Evolutionary conservation across 2,888 invertebrate genomes (phyloP).

Genomic region (Morpho helenor): DNA sequence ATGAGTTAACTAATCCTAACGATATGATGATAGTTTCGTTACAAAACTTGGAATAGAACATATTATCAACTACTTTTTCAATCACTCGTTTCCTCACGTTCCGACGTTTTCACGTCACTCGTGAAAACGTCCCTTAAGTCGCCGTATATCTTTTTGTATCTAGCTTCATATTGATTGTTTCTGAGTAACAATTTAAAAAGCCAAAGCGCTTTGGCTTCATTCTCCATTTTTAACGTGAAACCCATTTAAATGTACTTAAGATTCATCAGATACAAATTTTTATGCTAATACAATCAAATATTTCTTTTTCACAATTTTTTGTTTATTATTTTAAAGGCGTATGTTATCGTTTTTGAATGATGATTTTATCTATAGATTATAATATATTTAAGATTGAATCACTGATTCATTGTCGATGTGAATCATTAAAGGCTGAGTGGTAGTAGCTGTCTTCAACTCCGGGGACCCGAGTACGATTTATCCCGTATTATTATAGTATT

Average conservation of each 20-base stretch:
- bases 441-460: no score
- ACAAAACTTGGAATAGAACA: no score
- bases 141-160: conserved; percentile 35
- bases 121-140: conserved; percentile 1
- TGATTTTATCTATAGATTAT: conserved; percentile 1
- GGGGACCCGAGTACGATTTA: no score
- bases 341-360: conserved; percentile 1
- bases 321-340: conserved; percentile 1
- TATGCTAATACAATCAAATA: conserved; percentile 13
- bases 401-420: not conserved
- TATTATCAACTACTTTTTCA: no score
- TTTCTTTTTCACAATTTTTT: conserved; percentile 5
- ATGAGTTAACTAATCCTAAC: no score
- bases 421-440: no score
- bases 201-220: conserved; percentile 12
- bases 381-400: not conserved
- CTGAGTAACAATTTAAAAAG: conserved; percentile 33
- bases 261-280: conserved; percentile 11
- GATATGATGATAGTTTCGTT: no score
- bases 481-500: no score
- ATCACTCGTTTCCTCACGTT: no score
- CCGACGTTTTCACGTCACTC: not conserved
- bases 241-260: conserved; percentile 19
- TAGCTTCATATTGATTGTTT: conserved; percentile 37
- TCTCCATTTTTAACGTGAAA: conserved; percentile 18